Evolutionary conservation across 2,113 vertebrate species (phyloP).

Genomic region (Oreochromis niloticus): DNA sequence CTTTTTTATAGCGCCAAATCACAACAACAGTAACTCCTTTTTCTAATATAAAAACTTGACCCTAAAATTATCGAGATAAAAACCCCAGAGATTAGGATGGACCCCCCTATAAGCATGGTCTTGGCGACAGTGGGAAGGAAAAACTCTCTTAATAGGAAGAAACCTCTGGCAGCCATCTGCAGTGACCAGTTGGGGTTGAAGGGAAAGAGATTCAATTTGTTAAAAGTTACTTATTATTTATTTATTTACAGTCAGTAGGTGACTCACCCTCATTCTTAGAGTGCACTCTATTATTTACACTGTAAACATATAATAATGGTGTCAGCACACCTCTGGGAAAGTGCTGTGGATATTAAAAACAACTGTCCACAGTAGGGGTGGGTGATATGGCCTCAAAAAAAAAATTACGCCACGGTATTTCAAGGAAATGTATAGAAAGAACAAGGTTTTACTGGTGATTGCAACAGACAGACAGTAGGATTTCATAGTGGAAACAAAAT

Average conservation of each 20-base stretch:
- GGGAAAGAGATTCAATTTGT: neutral
- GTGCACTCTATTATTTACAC: neutral
- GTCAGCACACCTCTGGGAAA: neutral
- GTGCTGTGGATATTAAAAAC: neutral
- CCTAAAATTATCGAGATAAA: neutral
- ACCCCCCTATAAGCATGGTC: neutral
- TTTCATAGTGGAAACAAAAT: neutral
- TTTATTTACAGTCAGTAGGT: neutral
- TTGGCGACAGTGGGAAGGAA: neutral
- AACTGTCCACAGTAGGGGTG: neutral
- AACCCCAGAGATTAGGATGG: neutral
- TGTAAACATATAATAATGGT: neutral
- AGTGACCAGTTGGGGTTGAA: neutral
- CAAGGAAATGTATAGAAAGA: neutral
- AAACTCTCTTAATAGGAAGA: neutral
- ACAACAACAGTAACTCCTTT: neutral
- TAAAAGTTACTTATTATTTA: neutral
- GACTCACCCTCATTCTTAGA: neutral
- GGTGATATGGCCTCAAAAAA: neutral
- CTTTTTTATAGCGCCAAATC: neutral
- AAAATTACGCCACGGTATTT: fast-evolving
- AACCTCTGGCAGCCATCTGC: neutral
- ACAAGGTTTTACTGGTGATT: neutral
- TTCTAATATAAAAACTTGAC: neutral
- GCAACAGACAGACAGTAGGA: neutral